phyloP scores from a whole-genome alignment of 1,140 invertebrate species.

The Drosophila eugracilis region DNA sequence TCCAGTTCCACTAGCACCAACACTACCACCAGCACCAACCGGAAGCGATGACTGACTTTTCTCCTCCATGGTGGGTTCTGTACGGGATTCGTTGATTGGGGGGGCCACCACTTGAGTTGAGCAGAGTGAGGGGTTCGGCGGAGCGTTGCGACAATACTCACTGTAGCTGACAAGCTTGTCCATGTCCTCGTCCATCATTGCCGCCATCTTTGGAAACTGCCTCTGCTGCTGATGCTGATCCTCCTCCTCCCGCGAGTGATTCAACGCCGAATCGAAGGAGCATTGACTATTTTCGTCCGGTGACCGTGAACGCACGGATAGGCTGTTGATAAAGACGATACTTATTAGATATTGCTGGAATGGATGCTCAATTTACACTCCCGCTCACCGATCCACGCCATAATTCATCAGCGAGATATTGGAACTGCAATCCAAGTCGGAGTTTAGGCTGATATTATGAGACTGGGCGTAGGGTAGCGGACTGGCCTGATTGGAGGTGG shows the following conservation, averaged over 20 bases:
- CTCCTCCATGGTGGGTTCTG: slow-evolving; percentile 7
- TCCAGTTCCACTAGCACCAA: slow-evolving; percentile 3
- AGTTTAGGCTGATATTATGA: slow-evolving; percentile 77
- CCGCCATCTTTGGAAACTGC: slow-evolving; percentile 19
- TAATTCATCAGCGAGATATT: slow-evolving; percentile 86
- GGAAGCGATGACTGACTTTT: slow-evolving; percentile 2
- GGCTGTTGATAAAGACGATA: slow-evolving; percentile 59
- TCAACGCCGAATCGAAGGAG: slow-evolving; percentile 93
- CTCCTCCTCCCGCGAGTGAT: slow-evolving; percentile 92
- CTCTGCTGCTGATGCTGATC: slow-evolving; percentile 75
- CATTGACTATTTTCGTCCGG: slow-evolving; percentile 91
- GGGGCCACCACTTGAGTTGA: slow-evolving; percentile 30
- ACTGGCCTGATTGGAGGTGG: slow-evolving; percentile 63
- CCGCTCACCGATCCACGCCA: slow-evolving; percentile 86
- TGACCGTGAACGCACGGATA: slow-evolving; percentile 88
- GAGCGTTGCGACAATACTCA: slow-evolving; percentile 44
- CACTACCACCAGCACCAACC: neutral
- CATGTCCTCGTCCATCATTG: slow-evolving; percentile 44
- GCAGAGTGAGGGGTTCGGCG: slow-evolving; percentile 1
- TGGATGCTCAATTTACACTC: neutral
- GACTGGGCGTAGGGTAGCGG: slow-evolving; percentile 71
- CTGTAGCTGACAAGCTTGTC: slow-evolving; percentile 70
- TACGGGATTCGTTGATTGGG: slow-evolving; percentile 5
- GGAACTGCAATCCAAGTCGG: slow-evolving; percentile 85
- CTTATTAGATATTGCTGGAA: neutral